Base-by-base conservation (phyloP, 53 echinoderm and acorn worm species). In the Apostichopus leukothele region DNA sequence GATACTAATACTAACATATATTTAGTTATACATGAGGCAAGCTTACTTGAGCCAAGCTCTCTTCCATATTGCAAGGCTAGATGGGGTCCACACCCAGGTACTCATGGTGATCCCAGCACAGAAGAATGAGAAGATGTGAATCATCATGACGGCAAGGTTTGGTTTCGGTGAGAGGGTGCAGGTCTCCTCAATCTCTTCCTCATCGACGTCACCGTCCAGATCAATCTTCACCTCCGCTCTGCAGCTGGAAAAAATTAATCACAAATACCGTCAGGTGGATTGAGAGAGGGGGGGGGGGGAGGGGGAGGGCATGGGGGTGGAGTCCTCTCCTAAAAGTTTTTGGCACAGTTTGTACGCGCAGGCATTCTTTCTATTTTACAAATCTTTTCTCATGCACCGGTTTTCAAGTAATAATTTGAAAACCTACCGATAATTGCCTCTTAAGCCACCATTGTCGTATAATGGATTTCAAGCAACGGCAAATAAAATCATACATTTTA, bases 51-150 rank as follows among this genome's bases (percentile, higher is more conserved):
- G 86, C 97, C 97, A 97, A 6, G 91, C 89, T 26, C 97, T 80
- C 78, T 94, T 90, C 25, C 25, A 25, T 25, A 25, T 25, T 25
- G 25, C 25, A 1, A 25, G 67, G 8, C 95, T 95, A 9, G 97
- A 93, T 4, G 97, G 93, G 6, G 97, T 97, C 97, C 97, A 97
- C 7, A 97, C 97, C 98, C 98, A 97, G 90, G 93, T 97, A 55
- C 98, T 97, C 98, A 97, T 97, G 50, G 95, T 94, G 26, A 97
- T 97, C 0, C 98, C 98, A 9, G 98, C 98, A 13, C 95, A 95
- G 94, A 97, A 97, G 93, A 97, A 91, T 26, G 98, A 97, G 86
- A 95, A 95, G 18, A 97, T 88, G 51, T 97, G 98, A 5, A 97
- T 79, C 94, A 97, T 90, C 84, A 94, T 91, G 3, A 95, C 86